Percentiles rank a stretch among this genome's conserved stretches.
phyloP scores from a whole-genome alignment of 2,797 vertebrate species.

The Lateolabrax maculatus region DNA sequence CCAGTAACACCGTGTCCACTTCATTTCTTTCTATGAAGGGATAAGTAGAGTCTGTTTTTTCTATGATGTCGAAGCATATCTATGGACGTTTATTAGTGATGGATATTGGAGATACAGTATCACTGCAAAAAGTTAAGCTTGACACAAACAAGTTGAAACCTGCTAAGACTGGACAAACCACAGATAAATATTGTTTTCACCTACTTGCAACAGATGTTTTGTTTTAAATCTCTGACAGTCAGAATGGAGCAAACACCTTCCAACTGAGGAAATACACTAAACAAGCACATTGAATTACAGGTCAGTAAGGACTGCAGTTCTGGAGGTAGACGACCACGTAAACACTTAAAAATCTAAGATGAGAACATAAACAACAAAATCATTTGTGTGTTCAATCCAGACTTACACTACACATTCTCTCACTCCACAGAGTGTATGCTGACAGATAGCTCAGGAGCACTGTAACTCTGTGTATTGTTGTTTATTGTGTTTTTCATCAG shows the following conservation, averaged over 20 bases:
- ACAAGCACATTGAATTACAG: no score
- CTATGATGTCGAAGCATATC: no score
- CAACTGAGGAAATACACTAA: no score
- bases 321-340: no score
- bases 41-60: no score
- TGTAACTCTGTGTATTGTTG: not conserved
- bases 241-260: not conserved
- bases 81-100: no score
- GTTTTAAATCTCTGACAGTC: not conserved
- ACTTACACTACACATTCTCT: not conserved
- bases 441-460: not conserved
- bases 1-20: no score
- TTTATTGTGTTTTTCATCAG: conserved; percentile 1
- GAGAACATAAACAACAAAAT: not conserved
- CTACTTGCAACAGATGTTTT: not conserved
- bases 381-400: not conserved
- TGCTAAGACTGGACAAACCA: not conserved
- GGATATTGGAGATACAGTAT: no score
- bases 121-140: no score
- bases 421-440: not conserved
- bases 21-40: no score
- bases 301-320: no score
- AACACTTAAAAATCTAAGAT: not conserved
- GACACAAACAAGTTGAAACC: not conserved
- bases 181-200: not conserved